Evolutionary conservation across 1,140 invertebrate species (phyloP).

Genomic region (Aphelenchoides avenae): DNA sequence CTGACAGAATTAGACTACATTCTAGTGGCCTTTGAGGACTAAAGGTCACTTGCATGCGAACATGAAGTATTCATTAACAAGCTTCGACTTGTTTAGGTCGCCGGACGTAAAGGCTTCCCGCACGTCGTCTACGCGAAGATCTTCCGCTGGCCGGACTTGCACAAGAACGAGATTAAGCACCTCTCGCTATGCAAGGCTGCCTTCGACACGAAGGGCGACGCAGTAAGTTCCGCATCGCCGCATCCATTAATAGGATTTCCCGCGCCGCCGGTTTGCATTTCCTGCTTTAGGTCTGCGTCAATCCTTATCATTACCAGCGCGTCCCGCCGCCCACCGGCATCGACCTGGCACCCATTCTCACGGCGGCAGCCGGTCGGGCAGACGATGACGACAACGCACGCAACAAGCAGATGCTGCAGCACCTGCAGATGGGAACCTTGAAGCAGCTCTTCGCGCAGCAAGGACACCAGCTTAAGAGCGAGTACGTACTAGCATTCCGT

Average conservation of each 20-base stretch:
- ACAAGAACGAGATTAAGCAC: slow-evolving; percentile 98
- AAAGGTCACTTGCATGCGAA: not conserved
- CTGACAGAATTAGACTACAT: too few relatives aligned
- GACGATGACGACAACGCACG: too few relatives aligned
- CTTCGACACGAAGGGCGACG: slow-evolving; percentile 65
- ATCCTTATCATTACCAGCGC: slow-evolving; percentile 96
- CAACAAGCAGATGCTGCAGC: too few relatives aligned
- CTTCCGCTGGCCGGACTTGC: slow-evolving; percentile 96
- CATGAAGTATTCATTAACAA: not conserved
- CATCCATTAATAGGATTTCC: too few relatives aligned
- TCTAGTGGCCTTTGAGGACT: too few relatives aligned
- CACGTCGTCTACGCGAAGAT: slow-evolving; percentile 86
- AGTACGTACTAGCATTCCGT: too few relatives aligned
- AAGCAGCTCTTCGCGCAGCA: too few relatives aligned
- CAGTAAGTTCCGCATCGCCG: slow-evolving; percentile 59
- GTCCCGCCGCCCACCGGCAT: slow-evolving; percentile 62
- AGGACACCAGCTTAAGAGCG: too few relatives aligned
- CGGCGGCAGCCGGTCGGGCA: too few relatives aligned
- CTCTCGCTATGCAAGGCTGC: slow-evolving; percentile 83
- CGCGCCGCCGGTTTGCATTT: too few relatives aligned
- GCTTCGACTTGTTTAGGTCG: slow-evolving; percentile 22
- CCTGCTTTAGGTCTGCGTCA: slow-evolving; percentile 74
- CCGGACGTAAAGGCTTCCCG: slow-evolving; percentile 63
- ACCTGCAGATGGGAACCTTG: too few relatives aligned
- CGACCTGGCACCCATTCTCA: too few relatives aligned